Percentiles rank a stretch among this genome's conserved stretches.
Evolutionary conservation across 2,888 invertebrate genomes (phyloP).

Genomic region (Ormyrus rosae): DNA sequence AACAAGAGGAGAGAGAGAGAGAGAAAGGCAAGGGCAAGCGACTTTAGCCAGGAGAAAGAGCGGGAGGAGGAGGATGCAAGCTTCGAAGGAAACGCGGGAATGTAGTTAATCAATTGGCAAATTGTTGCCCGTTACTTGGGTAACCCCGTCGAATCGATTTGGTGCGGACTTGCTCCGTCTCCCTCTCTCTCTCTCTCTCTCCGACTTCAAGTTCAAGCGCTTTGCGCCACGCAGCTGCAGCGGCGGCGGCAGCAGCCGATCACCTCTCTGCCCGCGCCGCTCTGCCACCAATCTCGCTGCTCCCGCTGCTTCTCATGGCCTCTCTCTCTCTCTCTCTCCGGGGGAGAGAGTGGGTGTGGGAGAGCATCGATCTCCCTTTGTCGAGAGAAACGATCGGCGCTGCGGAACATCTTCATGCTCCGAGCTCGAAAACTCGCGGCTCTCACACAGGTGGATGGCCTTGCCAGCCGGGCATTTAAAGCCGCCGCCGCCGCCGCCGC

Average conservation of each 20-base stretch:
- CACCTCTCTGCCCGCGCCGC: background rate
- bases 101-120: conserved; percentile 68
- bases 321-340: background rate
- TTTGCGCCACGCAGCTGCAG: background rate
- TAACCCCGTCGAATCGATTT: conserved; percentile 65
- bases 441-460: too few species aligned
- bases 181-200: conserved; percentile 38
- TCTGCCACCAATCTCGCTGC: background rate
- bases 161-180: conserved; percentile 55
- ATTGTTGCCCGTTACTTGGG: conserved; percentile 67
- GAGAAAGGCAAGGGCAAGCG: background rate
- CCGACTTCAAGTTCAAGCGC: background rate
- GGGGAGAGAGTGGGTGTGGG: background rate
- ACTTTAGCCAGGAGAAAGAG: background rate
- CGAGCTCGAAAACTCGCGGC: too few species aligned
- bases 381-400: background rate
- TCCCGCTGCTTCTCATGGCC: background rate
- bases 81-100: conserved; percentile 44
- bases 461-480: too few species aligned
- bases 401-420: conserved; percentile 16
- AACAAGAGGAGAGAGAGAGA: conserved; percentile 8
- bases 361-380: conserved; percentile 34
- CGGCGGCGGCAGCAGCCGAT: background rate
- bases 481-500: too few species aligned
- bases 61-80: background rate